Percentiles rank a stretch among this genome's conserved stretches.
Evolutionary conservation across 2,888 invertebrate genomes (phyloP).

Genomic region (Leptarthrus brevirostris): DNA sequence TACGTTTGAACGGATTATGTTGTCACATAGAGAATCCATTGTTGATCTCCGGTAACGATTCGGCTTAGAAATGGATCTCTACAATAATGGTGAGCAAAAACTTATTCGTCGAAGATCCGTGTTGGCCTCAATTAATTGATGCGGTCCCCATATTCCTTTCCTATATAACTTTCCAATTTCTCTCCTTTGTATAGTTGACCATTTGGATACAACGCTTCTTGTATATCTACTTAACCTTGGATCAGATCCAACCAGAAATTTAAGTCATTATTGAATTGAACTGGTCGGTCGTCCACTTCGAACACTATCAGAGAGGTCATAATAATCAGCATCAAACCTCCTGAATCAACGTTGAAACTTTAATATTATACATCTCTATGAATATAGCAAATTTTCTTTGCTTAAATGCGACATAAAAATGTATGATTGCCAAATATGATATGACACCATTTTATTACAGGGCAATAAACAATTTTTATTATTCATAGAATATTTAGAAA

Average conservation of each 20-base stretch:
- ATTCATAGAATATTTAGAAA: too few species aligned
- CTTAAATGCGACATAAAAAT: not conserved
- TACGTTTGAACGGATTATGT: too few species aligned
- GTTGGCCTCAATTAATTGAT: not conserved
- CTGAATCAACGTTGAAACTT: not conserved
- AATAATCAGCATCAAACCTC: not conserved
- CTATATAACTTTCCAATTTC: slow-evolving; percentile 1
- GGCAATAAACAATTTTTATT: not conserved
- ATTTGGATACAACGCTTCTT: not conserved
- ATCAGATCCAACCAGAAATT: not conserved
- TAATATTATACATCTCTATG: not conserved
- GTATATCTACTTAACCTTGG: not conserved
- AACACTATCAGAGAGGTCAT: not conserved
- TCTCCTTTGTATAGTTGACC: not conserved
- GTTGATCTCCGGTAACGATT: too few species aligned
- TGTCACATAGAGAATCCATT: too few species aligned
- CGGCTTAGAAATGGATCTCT: not conserved
- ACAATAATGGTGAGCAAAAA: not conserved
- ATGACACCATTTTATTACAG: not conserved
- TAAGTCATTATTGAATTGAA: not conserved
- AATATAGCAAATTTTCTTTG: not conserved
- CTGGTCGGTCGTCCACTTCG: not conserved
- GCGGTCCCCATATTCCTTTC: slow-evolving; percentile 12
- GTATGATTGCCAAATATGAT: too few species aligned
- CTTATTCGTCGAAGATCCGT: not conserved